A percentile compares a stretch with the other conserved stretches of the same genome.
Conservation (phyloP, 2,888 invertebrate genomes). For the Strigamia transsilvanica region DNA sequence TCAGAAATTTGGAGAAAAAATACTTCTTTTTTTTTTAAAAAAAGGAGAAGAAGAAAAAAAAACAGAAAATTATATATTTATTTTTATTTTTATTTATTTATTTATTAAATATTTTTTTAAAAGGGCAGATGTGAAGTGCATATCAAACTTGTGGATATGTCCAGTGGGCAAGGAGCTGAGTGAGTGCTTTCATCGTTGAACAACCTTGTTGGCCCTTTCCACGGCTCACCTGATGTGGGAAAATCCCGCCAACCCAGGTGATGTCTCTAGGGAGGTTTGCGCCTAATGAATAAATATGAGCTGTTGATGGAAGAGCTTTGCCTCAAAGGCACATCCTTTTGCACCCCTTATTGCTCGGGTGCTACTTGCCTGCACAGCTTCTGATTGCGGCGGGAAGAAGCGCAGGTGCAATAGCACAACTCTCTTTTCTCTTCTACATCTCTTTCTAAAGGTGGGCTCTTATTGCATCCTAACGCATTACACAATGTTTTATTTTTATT, state of each 20-base stretch:
- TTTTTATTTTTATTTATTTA: not conserved
- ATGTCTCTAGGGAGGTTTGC: slow-evolving; percentile 33
- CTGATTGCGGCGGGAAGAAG: slow-evolving; percentile 47
- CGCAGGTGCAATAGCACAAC: slow-evolving; percentile 38
- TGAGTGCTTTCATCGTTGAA: slow-evolving; percentile 49
- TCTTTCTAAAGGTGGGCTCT: slow-evolving; percentile 40
- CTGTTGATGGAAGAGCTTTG: slow-evolving; percentile 47
- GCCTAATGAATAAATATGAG: slow-evolving; percentile 48
- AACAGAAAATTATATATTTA: not conserved
- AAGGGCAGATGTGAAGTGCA: not conserved
- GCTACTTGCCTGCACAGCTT: slow-evolving; percentile 45
- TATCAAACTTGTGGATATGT: slow-evolving; percentile 21
- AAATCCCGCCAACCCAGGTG: slow-evolving; percentile 40
- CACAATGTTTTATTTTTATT: slow-evolving; percentile 22
- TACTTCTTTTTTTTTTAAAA: no score
- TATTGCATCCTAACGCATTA: slow-evolving; percentile 38
- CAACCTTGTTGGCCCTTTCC: slow-evolving; percentile 45
- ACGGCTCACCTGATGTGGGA: slow-evolving; percentile 45
- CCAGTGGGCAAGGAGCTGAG: slow-evolving; percentile 44
- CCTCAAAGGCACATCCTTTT: slow-evolving; percentile 32
- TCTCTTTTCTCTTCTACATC: slow-evolving; percentile 27
- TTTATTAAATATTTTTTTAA: not conserved
- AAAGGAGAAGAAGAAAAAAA: no score
- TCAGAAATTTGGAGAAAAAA: not conserved
- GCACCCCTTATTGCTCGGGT: slow-evolving; percentile 48